phyloP scores from a whole-genome alignment of 2,888 invertebrate species.

The Brachyptera putata region DNA sequence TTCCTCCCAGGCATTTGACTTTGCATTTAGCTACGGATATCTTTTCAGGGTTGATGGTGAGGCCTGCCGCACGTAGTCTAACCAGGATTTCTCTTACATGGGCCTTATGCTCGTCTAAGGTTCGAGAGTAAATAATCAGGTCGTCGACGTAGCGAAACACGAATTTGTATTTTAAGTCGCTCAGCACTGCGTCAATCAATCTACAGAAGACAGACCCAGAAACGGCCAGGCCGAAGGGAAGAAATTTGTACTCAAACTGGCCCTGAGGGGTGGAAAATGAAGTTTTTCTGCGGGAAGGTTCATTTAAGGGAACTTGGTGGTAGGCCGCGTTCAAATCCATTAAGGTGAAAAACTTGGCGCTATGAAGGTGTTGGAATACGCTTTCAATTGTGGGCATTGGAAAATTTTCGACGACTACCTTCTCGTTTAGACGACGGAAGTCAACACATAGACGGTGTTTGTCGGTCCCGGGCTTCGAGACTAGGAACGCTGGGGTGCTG shows the following conservation, averaged over 20 bases:
- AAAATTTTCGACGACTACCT: background rate
- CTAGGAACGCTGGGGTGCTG: background rate
- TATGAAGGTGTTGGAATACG: background rate
- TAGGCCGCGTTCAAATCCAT: constrained; percentile 15
- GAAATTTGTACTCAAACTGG: constrained; percentile 10
- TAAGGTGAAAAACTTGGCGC: constrained; percentile 11
- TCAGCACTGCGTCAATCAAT: constrained; percentile 16
- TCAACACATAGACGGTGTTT: background rate
- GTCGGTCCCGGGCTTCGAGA: background rate
- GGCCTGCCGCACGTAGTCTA: background rate
- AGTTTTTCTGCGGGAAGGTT: background rate
- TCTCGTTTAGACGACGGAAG: background rate
- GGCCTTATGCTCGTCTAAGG: background rate
- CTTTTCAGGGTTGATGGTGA: background rate
- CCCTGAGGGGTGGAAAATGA: constrained; percentile 20
- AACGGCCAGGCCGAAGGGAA: constrained; percentile 21
- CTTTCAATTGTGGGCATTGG: too few species aligned
- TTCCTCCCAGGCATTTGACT: background rate
- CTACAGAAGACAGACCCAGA: constrained; percentile 2
- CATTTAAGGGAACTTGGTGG: constrained; percentile 16
- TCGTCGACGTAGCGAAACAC: background rate
- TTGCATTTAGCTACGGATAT: background rate
- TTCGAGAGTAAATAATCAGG: background rate
- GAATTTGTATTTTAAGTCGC: constrained; percentile 6
- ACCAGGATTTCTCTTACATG: background rate